Percentiles rank a stretch among this genome's conserved stretches.
Evolutionary conservation across 2,113 vertebrate genomes (phyloP).

Genomic region (Neotragus moschatus): DNA sequence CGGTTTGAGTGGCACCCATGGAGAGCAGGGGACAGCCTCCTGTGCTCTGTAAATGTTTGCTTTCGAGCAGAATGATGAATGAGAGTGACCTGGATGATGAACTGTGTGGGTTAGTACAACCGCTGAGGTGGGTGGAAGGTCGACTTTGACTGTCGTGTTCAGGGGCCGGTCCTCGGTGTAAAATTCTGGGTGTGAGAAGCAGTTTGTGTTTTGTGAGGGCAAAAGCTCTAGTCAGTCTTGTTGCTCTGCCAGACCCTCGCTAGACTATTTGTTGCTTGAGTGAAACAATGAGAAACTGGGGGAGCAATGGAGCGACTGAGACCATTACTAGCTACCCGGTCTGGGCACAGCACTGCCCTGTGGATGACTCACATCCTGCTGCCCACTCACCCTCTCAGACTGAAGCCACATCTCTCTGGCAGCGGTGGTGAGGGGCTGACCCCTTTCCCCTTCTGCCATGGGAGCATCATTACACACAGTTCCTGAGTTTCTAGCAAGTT

Average conservation of each 20-base stretch:
- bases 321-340: background rate
- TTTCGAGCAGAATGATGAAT: background rate
- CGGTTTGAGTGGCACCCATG: rapidly evolving
- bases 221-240: background rate
- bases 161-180: background rate
- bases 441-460: background rate
- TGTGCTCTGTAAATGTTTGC: background rate
- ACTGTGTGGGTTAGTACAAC: background rate
- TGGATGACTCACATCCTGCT: slow-evolving; percentile 51
- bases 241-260: background rate
- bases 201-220: background rate
- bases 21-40: background rate
- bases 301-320: background rate
- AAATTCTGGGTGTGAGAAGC: background rate
- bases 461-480: background rate
- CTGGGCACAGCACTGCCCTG: background rate
- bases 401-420: slow-evolving; percentile 12
- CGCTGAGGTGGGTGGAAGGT: background rate
- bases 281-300: background rate
- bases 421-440: background rate
- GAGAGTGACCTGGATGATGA: background rate
- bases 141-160: background rate
- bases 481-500: background rate
- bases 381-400: slow-evolving; percentile 22
- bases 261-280: background rate